Percentiles rank a stretch among this genome's conserved stretches.
Evolutionary conservation across 2,797 vertebrate genomes (phyloP).

Genomic region (Tiaroga cobitis): DNA sequence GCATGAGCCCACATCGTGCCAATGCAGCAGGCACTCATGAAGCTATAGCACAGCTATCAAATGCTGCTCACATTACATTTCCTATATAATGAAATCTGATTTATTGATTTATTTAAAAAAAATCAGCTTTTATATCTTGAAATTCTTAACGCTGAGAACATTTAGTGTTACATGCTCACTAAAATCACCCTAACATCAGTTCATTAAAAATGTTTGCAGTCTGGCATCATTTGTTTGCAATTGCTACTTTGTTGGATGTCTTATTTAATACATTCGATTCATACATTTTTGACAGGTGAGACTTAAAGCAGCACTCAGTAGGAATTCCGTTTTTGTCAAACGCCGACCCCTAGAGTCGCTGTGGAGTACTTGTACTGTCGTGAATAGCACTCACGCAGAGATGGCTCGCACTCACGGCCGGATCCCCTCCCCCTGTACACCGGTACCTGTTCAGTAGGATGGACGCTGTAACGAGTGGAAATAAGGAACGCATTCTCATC

Average conservation of each 20-base stretch:
- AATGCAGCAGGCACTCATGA: constrained; percentile 79
- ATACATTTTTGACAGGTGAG: neutral
- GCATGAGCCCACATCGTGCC: constrained; percentile 86
- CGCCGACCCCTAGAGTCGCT: too few species aligned
- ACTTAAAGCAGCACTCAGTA: too few species aligned
- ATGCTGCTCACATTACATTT: constrained; percentile 67
- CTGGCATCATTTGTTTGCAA: neutral
- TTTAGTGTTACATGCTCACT: neutral
- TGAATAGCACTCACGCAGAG: too few species aligned
- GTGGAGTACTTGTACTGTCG: too few species aligned
- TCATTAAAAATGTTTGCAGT: neutral
- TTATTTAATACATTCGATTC: neutral
- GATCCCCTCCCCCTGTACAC: too few species aligned
- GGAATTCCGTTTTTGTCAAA: too few species aligned
- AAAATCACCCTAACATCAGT: neutral
- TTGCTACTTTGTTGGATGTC: neutral
- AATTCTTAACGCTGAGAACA: neutral
- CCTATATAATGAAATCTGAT: neutral
- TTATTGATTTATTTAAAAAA: neutral
- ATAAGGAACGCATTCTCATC: too few species aligned
- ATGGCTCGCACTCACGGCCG: too few species aligned
- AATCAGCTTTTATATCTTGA: neutral
- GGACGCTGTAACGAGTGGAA: too few species aligned
- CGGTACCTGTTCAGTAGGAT: too few species aligned
- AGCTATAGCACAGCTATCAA: constrained; percentile 89